Evolutionary conservation across 1,140 invertebrate genomes (phyloP), one percentile per base, ranked within the genome.

Genomic region (Hydropsyche tenuis): DNA sequence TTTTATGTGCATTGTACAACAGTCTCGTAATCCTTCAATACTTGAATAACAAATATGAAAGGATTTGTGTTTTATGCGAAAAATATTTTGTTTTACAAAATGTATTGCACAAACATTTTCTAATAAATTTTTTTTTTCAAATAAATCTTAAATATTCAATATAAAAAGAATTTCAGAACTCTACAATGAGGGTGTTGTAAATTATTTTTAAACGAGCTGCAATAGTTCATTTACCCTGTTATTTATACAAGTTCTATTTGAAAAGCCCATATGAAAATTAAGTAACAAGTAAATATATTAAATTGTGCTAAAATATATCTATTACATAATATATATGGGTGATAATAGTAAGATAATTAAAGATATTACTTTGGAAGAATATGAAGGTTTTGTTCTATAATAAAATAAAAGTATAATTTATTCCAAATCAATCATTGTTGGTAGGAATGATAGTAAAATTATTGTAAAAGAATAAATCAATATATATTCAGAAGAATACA

Each of bases 401-500:
- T 51, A 37, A 62, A 30, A 51, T 20, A 43, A 63, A n/a, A 12
- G 11, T 48, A 60, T 60, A 30, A 73, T 69, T 75, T 69, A 77
- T 76, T 73, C 73, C 73, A 75, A 78, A 80, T 46, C 78, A 83
- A 81, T 75, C 81, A 83, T 79, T 82, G 51, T 66, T 27, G 42
- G 48, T 43, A 37, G 23, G 60, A 63, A 63, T 63, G 1, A 12
- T 27, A 11, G n/a, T 51, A 51, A 4, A 51, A 22, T 5, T 51
- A 5, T 51, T 51, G 48, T 16, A 3, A 51, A 51, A 5, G 48
- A 5, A 4, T 4, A n/a, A 51, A 51, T 22, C 20, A n/a, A 51
- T n/a, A 51, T 51, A 51, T 51, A n/a, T n/a, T n/a, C n/a, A n/a
- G n/a, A n/a, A n/a, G n/a, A n/a, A n/a, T n/a, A n/a, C n/a, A n/a